phyloP scores from a whole-genome alignment of 2,797 vertebrate genomes.

The Phrynocephalus vlangalii region DNA sequence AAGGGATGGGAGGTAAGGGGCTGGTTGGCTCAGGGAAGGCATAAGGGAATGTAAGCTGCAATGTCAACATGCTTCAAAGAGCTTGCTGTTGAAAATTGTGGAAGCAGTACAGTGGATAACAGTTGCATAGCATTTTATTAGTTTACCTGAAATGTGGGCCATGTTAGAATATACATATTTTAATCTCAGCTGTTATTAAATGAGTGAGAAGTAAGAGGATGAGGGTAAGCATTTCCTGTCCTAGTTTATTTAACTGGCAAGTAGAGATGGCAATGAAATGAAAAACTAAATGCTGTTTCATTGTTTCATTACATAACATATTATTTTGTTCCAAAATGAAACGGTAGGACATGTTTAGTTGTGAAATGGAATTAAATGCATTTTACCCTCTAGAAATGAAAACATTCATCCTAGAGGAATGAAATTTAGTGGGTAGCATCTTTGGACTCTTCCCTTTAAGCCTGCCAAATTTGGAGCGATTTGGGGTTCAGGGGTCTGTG shows the following conservation, averaged over 20 bases:
- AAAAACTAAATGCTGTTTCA: too few relatives aligned
- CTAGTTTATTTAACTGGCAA: background rate
- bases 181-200: background rate
- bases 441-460: too few relatives aligned
- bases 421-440: too few relatives aligned
- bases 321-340: too few relatives aligned
- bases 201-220: background rate
- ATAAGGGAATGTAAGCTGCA: conserved; percentile 11
- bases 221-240: background rate
- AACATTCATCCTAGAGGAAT: too few relatives aligned
- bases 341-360: too few relatives aligned
- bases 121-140: background rate
- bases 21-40: conserved; percentile 5
- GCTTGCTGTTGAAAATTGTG: conserved; percentile 16
- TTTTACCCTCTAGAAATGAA: too few relatives aligned
- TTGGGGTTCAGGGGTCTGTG: too few relatives aligned
- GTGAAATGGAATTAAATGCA: too few relatives aligned
- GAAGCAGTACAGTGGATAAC: background rate
- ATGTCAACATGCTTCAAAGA: conserved; percentile 27
- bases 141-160: background rate
- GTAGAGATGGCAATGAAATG: too few relatives aligned
- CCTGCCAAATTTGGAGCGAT: too few relatives aligned
- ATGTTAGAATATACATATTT: background rate
- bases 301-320: too few relatives aligned
- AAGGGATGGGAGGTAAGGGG: conserved; percentile 46